phyloP scores from a whole-genome alignment of 2,888 invertebrate species.

The Acheta domesticus region DNA sequence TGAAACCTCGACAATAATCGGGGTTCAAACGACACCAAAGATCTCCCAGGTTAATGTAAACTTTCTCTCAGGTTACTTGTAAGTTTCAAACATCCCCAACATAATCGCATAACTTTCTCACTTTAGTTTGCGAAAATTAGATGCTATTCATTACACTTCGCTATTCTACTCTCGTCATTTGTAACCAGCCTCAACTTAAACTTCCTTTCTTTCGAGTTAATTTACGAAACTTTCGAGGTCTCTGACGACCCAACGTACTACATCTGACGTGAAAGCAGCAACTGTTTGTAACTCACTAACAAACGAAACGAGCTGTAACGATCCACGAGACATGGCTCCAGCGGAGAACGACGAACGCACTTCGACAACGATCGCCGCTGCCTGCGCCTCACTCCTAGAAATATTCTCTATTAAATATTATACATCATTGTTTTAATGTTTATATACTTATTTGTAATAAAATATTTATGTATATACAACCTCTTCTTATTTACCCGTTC shows the following conservation, averaged over 20 bases:
- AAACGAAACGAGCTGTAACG: neutral
- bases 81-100: neutral
- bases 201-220: neutral
- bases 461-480: neutral
- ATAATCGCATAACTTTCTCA: neutral
- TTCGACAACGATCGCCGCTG: neutral
- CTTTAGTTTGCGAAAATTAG: too few relatives aligned
- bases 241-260: neutral
- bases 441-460: conserved; percentile 9
- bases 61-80: neutral
- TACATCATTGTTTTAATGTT: neutral
- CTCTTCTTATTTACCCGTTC: neutral
- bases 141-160: too few relatives aligned
- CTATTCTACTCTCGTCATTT: neutral
- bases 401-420: neutral
- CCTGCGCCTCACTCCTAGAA: neutral
- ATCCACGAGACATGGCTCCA: neutral
- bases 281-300: neutral
- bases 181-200: neutral
- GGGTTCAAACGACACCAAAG: conserved; percentile 9
- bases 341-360: neutral
- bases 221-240: neutral
- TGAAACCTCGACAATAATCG: neutral
- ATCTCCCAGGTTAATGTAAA: neutral
- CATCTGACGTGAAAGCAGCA: neutral